Evolutionary conservation across 2,797 vertebrate species (phyloP).

Genomic region (Eulemur mongoz): DNA sequence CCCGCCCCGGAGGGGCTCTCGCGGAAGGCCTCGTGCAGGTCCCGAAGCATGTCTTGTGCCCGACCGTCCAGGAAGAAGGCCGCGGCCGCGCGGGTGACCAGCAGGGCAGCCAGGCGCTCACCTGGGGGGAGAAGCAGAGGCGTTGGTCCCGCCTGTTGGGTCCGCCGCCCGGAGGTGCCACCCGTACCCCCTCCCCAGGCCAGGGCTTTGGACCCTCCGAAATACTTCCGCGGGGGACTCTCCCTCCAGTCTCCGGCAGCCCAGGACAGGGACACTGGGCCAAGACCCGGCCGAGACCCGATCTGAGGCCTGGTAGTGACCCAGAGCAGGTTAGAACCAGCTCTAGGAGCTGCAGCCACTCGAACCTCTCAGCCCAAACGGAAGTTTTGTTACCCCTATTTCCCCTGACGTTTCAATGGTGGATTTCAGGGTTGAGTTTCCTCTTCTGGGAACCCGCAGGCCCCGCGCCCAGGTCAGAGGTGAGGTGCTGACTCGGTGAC

Average conservation of each 20-base stretch:
- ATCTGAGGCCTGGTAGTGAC: background rate
- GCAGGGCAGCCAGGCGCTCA: conserved; percentile 84
- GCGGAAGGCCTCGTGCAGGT: conserved; percentile 90
- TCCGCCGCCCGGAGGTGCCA: rapidly evolving
- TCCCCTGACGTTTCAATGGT: rapidly evolving
- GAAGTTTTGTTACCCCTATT: background rate
- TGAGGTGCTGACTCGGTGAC: background rate
- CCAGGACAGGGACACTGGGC: background rate
- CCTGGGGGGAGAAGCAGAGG: conserved; percentile 46
- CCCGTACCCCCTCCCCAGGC: rapidly evolving
- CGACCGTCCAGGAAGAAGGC: conserved; percentile 87
- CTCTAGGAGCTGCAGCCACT: rapidly evolving
- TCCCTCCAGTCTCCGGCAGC: background rate
- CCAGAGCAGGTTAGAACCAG: background rate
- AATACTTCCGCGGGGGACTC: background rate
- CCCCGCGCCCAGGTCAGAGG: background rate
- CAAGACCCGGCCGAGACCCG: too few species aligned
- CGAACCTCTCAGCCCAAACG: background rate
- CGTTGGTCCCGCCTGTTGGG: background rate
- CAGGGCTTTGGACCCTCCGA: background rate
- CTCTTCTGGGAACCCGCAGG: background rate
- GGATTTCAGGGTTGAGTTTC: background rate
- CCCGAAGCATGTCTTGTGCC: conserved; percentile 84
- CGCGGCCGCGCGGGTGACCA: conserved; percentile 90
- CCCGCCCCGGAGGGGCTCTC: conserved; percentile 86